Base-by-base conservation (phyloP, 2,888 invertebrate species). In the Chymomyza caudatula region DNA sequence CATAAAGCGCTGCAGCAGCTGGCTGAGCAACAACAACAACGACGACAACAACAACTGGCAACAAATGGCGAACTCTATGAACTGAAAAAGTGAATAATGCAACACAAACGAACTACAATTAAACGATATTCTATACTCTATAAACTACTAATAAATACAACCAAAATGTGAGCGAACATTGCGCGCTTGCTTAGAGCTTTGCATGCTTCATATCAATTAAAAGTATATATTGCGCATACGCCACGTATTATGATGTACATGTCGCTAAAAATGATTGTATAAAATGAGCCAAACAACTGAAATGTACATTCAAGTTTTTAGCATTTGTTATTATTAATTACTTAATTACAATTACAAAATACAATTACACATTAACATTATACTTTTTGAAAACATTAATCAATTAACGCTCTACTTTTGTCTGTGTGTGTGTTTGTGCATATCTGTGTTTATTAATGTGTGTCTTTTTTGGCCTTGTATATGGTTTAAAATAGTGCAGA, bases 41-140 rank as follows among this genome's bases (percentile, higher is more conserved):
- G 65, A 70, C 47, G 63, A 58, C 42, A 73, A 79, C 19, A 47
- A 47, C 47, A 47, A 47, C n/a, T 80, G 79, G 79, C 76, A 72
- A 15, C 74, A 68, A 55, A 20, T 51, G 51, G 13, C 65, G 77
- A 76, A 20, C 65, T 72, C 63, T 78, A 74, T 59, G 83, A 80
- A 60, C 74, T 83, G 49, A 65, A 65, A n/a, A 83, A 83, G 65
- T 80, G 76, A 80, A 80, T 62, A 5, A 25, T 17, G 47, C 47
- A 19, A 49, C 11, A 37, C 3, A 37, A 37, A 37, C 29, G 29
- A 37, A 13, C 20, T 20, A 51, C 51, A 51, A 51, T 11, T 51
- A 20, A 51, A 51, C 51, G 51, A 51, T 51, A 51, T 51, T 51
- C 29, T 51, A 20, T 19, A 13, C 51, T 17, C 44, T 15, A 17